A percentile compares a stretch with the other conserved stretches of the same genome.
Evolutionary conservation across 1,140 invertebrate species (phyloP).

Genomic region (Zaprionus nigranus): DNA sequence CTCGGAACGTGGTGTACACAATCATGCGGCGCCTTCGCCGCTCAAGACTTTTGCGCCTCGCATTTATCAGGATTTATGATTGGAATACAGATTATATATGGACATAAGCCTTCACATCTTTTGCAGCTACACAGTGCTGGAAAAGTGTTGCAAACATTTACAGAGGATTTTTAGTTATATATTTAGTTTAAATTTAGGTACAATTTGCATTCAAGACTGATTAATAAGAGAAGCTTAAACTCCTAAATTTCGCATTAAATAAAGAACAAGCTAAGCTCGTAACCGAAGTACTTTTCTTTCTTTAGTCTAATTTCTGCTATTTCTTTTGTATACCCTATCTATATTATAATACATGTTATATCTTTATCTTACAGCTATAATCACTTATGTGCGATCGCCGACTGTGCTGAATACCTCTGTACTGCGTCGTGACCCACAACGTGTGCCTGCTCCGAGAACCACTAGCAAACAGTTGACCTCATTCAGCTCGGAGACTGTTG

Average conservation of each 20-base stretch:
- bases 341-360: not conserved
- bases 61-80: slow-evolving; percentile 17
- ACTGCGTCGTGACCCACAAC: slow-evolving; percentile 11
- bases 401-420: not conserved
- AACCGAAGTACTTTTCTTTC: not conserved
- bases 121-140: not conserved
- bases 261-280: slow-evolving; percentile 1
- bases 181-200: not conserved
- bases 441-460: slow-evolving; percentile 11
- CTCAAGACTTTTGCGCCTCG: slow-evolving; percentile 63
- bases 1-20: slow-evolving; percentile 50
- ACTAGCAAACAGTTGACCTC: slow-evolving; percentile 14
- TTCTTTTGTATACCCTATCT: not conserved
- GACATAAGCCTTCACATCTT: too few species aligned
- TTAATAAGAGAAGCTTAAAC: not conserved
- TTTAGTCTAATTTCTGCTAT: not conserved
- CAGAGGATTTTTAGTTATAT: not conserved
- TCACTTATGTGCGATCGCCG: not conserved
- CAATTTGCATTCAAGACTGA: not conserved
- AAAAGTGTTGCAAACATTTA: not conserved
- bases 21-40: slow-evolving; percentile 54
- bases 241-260: slow-evolving; percentile 13
- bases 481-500: not conserved
- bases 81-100: not conserved
- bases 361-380: slow-evolving; percentile 27